phyloP scores from a whole-genome alignment of 2,888 invertebrate species.

The Eristalinus aeneus region DNA sequence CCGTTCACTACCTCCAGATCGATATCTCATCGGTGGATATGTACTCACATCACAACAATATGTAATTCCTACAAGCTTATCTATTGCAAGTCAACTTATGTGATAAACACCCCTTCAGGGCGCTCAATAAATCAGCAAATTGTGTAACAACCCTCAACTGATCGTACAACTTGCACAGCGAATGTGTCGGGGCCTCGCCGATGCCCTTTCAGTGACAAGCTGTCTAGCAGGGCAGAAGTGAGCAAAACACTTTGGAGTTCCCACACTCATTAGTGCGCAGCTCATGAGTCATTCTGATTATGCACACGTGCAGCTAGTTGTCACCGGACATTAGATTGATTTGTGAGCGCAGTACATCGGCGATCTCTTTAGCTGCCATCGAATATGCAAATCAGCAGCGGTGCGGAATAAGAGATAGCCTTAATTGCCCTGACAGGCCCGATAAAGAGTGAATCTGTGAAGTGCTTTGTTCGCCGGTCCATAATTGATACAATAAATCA shows the following conservation, averaged over 20 bases:
- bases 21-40: no score
- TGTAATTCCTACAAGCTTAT: neutral
- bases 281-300: neutral
- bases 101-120: neutral
- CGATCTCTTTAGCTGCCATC: neutral
- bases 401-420: conserved; percentile 10
- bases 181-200: neutral
- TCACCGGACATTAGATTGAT: conserved; percentile 27
- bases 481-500: conserved; percentile 33
- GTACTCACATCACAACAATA: no score
- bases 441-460: conserved; percentile 42
- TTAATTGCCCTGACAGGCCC: conserved; percentile 54
- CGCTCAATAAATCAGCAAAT: neutral
- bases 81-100: neutral
- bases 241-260: neutral
- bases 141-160: neutral
- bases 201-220: neutral
- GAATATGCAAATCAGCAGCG: conserved; percentile 22
- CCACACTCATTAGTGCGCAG: neutral
- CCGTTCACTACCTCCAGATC: no score
- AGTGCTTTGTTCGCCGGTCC: conserved; percentile 43
- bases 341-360: conserved; percentile 33
- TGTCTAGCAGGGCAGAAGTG: neutral
- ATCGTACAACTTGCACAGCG: neutral
- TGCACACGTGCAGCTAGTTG: conserved; percentile 45